Base-by-base conservation (phyloP, 2,888 invertebrate genomes). In the Barypeithes pellucidus region DNA sequence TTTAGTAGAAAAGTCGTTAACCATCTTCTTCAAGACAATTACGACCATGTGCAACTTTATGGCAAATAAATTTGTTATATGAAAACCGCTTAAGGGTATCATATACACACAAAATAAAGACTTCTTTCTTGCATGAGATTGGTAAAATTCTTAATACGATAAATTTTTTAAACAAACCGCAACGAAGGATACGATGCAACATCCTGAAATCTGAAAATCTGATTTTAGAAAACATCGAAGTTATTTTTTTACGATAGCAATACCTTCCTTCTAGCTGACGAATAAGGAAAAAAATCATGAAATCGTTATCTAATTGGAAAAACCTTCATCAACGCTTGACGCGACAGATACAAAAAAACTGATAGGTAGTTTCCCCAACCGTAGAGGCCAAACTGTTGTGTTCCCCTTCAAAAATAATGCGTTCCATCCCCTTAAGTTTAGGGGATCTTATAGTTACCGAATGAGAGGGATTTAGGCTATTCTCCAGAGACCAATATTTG, bases 381-480 rank as follows among this genome's bases (percentile, higher is more conserved):
- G 14, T 33, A 54, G 36, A 54, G 20, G 41, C 65, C 39, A 52
- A 39, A 66, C 29, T 66, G 65, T 66, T 52, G 65, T 52, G 41
- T 66, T 39, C 65, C 65, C 41, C 33, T 33, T 20, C 8, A 66
- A 36, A 39, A 54, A 54, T 66, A 65, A 66, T 41, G 54, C 52
- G 52, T 54, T 52, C 3, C 24, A 41, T 41, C 65, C 52, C 54
- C 41, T 33, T 41, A 41, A 66, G 41, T 20, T 66, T 41, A 7
- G 54, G 65, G 54, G 65, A 54, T 66, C 52, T 41, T 66, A 52
- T 54, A 66, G 65, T 66, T 66, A 66, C 65, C 65, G 65, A 66
- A 66, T 52, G 65, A 65, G 50, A 65, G 65, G 50, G 65, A 66
- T 66, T 66, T 66, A 66, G 36, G 54, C 39, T 66, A 24, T 41